These are phyloP conservation scores for Trichonephila clavipes DNA, from an alignment of 1,140 invertebrate species.

Conservation along the genomic window DNA sequence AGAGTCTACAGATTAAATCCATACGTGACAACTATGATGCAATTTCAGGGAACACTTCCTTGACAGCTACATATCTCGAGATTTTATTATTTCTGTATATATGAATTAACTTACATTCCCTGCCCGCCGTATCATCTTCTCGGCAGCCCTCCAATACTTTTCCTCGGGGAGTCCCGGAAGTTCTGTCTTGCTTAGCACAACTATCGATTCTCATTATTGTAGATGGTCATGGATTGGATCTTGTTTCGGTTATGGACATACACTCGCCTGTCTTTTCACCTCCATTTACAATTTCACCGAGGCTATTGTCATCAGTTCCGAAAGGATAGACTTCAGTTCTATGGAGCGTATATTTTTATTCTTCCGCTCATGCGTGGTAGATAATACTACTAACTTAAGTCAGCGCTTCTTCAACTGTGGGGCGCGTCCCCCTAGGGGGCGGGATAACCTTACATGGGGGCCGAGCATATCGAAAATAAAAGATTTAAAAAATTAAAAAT, in stretches of 20 bases:
- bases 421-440: too few relatives aligned
- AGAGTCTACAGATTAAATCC: background rate
- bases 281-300: background rate
- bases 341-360: too few relatives aligned
- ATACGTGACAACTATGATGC: background rate
- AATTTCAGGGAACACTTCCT: slow-evolving; percentile 1
- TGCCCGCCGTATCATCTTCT: background rate
- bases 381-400: too few relatives aligned
- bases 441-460: too few relatives aligned
- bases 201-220: slow-evolving; percentile 31
- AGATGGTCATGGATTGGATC: background rate
- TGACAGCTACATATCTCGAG: background rate
- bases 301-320: background rate
- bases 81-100: background rate
- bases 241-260: background rate
- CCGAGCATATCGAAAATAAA: too few relatives aligned
- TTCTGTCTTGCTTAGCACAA: background rate
- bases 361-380: too few relatives aligned
- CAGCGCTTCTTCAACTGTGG: too few relatives aligned
- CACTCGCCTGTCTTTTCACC: background rate
- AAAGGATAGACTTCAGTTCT: background rate
- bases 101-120: slow-evolving; percentile 6
- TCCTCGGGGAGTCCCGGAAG: background rate
- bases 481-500: too few relatives aligned
- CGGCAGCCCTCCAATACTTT: background rate